Base-by-base conservation (phyloP, 2,797 vertebrate genomes). In the Catamblyrhynchus diadema region DNA sequence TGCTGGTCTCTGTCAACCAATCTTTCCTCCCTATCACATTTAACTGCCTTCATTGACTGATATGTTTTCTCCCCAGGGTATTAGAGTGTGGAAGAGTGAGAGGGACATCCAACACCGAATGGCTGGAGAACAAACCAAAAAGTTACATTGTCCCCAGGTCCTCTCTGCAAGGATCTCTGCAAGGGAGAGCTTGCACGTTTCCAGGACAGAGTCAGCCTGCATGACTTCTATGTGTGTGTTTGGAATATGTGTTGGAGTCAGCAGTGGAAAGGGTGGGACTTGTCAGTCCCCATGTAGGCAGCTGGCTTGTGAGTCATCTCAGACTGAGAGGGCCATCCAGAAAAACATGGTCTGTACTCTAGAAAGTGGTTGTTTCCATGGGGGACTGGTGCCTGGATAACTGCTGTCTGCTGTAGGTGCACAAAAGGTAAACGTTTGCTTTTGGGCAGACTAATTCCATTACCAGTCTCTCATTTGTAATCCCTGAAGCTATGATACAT, bases 241-340 rank as follows among this genome's bases (percentile, higher is more conserved):
- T 75, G 70, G 70, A 81, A 51, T 37, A 51, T 3, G 5, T 45
- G 44, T 23, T 88, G 70, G 41, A 93, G 32, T 14, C 88, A 88
- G 50, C 51, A 61, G 30, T 64, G 81, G 86, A 85, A 93, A 91
- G 48, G 64, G 30, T 72, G 56, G 83, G 54, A 92, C 84, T 72
- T 9, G 3, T 81, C 73, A 85, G 56, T 9, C 62, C 13, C 35
- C 1, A 4, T 53, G 81, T 48, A 41, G 81, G 84, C 84, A 85
- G 64, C 48, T 77, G 60, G 19, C 37, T 62, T 30, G 25, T 77
- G 84, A 95, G 48, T 95, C 95, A 92, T 56, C 74, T 86, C 59
- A 65, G 3, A 41, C 28, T 44, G 48, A 77, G 37, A 45, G 11
- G 12, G 17, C 35, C 39, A 75, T 47, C 35, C 41, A 44, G 79